Base-by-base conservation (phyloP, 2,797 vertebrate species). In the Macroramphosus scolopax region DNA sequence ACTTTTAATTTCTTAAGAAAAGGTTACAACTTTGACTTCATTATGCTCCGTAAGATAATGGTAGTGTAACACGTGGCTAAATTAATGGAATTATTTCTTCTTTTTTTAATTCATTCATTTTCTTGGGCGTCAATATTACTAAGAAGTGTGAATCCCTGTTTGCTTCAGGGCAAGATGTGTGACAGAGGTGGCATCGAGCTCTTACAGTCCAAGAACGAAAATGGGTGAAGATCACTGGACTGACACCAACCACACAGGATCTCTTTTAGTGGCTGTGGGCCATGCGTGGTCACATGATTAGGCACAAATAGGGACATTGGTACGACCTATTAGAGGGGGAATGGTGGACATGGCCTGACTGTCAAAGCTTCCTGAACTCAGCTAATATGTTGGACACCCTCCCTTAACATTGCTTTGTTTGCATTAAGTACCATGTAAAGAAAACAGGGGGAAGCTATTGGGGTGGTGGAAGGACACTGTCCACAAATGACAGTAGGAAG, bases 61-160 rank as follows among this genome's bases (percentile, higher is more conserved):
- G 88, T 91, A 81, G 87, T 94, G 28, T 93, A 67, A 85, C 72
- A 84, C 90, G 91, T 93, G 91, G 90, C 83, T 94, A 91, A 92
- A 92, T 89, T 92, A 88, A 91, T 95, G 88, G 89, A 90, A 91
- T 82, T 78, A 18, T 84, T 65, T 40, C 25, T 84, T 66, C 62
- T 63, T 45, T 17, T 31, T 69, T 44, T 41, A 87, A 84, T 87
- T 85, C 51, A 63, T 72, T 72, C 52, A 39, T 83, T 83, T 85
- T 77, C 78, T 92, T 96, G 93, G 94, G 92, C 96, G 86, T 94
- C 94, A 91, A 94, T 94, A 91, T 96, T 95, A 99, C 97, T 99
- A 99, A 99, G 97, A 95, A 95, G 94, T 98, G 95, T 99, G 93
- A 98, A 97, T 99, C 95, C 97, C 96, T 98, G 95, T 99, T 96